Base-by-base conservation (phyloP, 2,113 vertebrate genomes). In the Scalopus aquaticus region DNA sequence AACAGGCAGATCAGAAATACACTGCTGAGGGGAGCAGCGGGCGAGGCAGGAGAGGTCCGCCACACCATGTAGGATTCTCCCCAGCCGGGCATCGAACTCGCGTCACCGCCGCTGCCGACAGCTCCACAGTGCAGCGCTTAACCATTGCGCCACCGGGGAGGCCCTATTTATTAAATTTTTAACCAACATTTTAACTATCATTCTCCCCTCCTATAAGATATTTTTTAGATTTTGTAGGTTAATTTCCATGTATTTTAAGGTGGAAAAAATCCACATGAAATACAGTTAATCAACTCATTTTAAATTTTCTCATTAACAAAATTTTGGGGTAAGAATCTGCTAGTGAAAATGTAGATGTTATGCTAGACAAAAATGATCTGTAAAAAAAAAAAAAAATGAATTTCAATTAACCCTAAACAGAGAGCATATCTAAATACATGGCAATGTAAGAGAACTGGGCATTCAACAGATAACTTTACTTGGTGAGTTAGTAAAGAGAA, bases 121-220 rank as follows among this genome's bases (percentile, higher is more conserved):
- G n/a, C n/a, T n/a, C n/a, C n/a, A n/a, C n/a, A n/a, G n/a, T n/a
- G n/a, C n/a, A n/a, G n/a, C n/a, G n/a, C n/a, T n/a, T n/a, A n/a
- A n/a, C n/a, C n/a, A n/a, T n/a, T n/a, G n/a, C n/a, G n/a, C n/a
- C n/a, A n/a, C n/a, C n/a, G n/a, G n/a, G n/a, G n/a, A n/a, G n/a
- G n/a, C n/a, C n/a, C n/a, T 44, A n/a, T 28, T 84, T 67, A 69
- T 77, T 91, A 2, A 72, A 54, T 46, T 88, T n/a, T 89, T 95
- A 65, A 79, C 4, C 69, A 10, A 76, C 13, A 46, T 82, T 60
- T 0, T 56, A 77, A 54, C 64, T 12, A 9, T 35, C 32, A 69
- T 80, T 37, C 5, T 74, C 6, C 35, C 12, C 7, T 83, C 95
- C 69, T 30, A 80, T 51, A 70, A 74, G 28, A 22, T 35, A 15